Evolutionary conservation across 1,140 invertebrate genomes (phyloP), one percentile per base, ranked within the genome.

Genomic region (Drosophila kanapiae): DNA sequence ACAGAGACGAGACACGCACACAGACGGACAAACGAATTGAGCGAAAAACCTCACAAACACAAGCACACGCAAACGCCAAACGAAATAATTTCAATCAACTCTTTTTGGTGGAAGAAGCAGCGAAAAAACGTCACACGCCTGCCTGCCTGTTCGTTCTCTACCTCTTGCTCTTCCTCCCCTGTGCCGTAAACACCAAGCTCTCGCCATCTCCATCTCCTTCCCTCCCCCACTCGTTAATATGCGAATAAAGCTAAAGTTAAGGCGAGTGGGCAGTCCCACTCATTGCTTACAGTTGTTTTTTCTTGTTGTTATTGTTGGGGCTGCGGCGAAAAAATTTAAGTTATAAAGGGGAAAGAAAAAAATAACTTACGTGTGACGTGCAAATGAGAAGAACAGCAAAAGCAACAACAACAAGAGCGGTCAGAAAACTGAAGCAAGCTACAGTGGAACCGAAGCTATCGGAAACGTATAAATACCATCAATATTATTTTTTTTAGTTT

Each of bases 41-140:
- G 71, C 60, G 75, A 81, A 86, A 81, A 84, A 77, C 80, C 80
- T 64, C 63, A 70, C 61, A 75, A 33, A 64, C 35, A 68, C 64
- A 70, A 71, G 37, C 54, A 60, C 42, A 68, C 49, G 37, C 57
- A 78, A 71, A 72, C 69, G 45, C 59, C 54, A 59, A 56, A 47
- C 56, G 56, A 88, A 88, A 88, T 85, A 88, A 88, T 90, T 88
- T 88, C 85, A 88, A 88, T 87, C 84, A 87, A 88, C 84, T 87
- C 84, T 88, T 87, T 87, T 69, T 42, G 62, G 77, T 27, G 60
- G 64, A 53, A 82, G 68, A 74, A 91, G 74, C 70, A 74, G 45
- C 69, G 35, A 65, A 90, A 86, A 86, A 87, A 63, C 83, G 86
- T 91, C 86, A 85, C 78, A 88, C 85, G 78, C 75, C 81, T 77